Evolutionary conservation across 2,888 invertebrate species (phyloP), one percentile per base, ranked within the genome.

Genomic region (Caenorhabditis sp.): DNA sequence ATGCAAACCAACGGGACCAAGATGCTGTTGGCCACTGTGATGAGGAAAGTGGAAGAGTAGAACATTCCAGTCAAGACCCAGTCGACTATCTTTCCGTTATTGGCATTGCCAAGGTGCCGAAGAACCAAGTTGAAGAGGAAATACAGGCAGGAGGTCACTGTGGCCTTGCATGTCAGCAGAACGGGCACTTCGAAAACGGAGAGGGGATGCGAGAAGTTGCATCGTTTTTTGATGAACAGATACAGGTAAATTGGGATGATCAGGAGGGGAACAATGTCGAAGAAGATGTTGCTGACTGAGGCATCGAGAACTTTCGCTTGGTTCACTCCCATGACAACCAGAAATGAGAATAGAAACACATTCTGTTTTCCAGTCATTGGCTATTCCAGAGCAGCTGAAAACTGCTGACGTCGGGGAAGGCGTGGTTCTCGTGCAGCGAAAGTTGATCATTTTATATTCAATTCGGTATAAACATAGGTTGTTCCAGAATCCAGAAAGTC

Each of bases 151-250:
- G 20, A n/a, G 18, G 18, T 18, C 18, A 47, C 47, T n/a, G 47
- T 47, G 47, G 47, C n/a, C 47, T 47, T 47, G 47, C 18, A 47
- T 4, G 47, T 9, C 4, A 47, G 18, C 47, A 47, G 18, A 47
- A 47, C 20, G 13, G 70, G 70, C 1, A 70, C 37, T 20, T 70
- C 70, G 28, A 70, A 61, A 40, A 70, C 51, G 11, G 61, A 61
- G 0, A 70, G 22, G 13, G 70, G 50, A 20, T 53, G 35, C 8
- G 53, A 47, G 22, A 70, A 28, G 1, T 51, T 35, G 61, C 61
- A 60, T 3, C 70, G 61, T 24, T 40, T 70, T 4, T 61, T 61
- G 37, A 70, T 18, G 61, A 51, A 61, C 3, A 61, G 26, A 15
- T 53, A 47, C 1, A 40, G 26, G 37, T 70, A 70, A 22, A 50